Percentiles rank a stretch among this genome's conserved stretches.
Conservation (phyloP, 2,113 vertebrate genomes). For the Acrocephalus kingi region DNA sequence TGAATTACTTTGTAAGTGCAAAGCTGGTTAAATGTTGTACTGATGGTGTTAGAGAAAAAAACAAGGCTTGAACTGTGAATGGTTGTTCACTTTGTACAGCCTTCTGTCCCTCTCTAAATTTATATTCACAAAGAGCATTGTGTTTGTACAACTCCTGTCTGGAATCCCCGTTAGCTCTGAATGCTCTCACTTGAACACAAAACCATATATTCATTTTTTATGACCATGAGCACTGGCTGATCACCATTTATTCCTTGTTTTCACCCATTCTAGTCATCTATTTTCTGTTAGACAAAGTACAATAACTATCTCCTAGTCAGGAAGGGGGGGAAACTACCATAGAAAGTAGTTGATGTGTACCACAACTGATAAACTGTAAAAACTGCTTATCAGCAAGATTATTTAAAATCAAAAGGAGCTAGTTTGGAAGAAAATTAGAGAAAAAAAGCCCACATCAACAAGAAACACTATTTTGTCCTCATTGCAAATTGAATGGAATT, state of each 20-base stretch:
- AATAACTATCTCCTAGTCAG: not conserved
- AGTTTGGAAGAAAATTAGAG: not conserved
- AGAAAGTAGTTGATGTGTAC: not conserved
- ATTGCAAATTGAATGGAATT: not conserved
- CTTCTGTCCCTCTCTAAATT: not conserved
- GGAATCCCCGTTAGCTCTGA: not conserved
- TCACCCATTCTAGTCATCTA: not conserved
- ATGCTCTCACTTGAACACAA: not conserved
- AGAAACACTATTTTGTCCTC: not conserved
- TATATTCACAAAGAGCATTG: not conserved
- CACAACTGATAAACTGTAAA: not conserved
- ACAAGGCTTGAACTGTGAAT: not conserved
- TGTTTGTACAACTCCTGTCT: not conserved
- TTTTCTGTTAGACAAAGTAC: not conserved
- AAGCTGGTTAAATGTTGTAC: constrained; percentile 17
- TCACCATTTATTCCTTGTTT: not conserved
- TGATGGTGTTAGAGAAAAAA: not conserved
- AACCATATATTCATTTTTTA: not conserved
- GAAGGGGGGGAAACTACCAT: not conserved
- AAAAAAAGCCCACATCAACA: not conserved
- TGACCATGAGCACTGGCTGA: not conserved
- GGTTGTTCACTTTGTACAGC: not conserved
- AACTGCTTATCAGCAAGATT: not conserved
- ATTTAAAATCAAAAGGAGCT: not conserved
- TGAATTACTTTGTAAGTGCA: constrained; percentile 4